These are phyloP conservation scores for Fragariocoptes setiger DNA, from an alignment of 1,140 invertebrate genomes.

Conservation along the genomic window DNA sequence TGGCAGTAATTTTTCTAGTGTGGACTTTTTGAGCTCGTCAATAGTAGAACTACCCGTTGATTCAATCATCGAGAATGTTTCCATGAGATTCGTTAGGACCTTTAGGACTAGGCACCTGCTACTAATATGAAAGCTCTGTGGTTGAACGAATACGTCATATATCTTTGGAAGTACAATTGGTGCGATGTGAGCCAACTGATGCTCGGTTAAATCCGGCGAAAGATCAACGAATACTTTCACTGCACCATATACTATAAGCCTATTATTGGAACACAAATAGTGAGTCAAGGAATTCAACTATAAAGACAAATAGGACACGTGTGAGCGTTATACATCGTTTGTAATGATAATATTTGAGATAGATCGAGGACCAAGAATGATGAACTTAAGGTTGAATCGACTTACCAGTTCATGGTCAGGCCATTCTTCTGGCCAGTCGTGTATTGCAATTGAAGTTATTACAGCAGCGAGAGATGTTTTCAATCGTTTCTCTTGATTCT, in stretches of 20 bases:
- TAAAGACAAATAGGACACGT: too few relatives aligned
- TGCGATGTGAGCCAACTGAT: conserved; percentile 32
- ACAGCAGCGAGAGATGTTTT: conserved; percentile 35
- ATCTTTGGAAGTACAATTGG: conserved; percentile 41
- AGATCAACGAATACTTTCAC: conserved; percentile 41
- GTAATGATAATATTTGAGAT: too few relatives aligned
- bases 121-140: conserved; percentile 25
- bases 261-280: conserved; percentile 20
- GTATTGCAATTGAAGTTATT: conserved; percentile 37
- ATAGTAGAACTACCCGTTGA: conserved; percentile 25
- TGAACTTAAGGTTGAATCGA: too few relatives aligned
- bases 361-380: too few relatives aligned
- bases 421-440: conserved; percentile 48
- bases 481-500: conserved; percentile 16
- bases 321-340: too few relatives aligned
- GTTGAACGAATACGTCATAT: conserved; percentile 32
- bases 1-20: conserved; percentile 25
- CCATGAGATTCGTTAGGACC: conserved; percentile 28
- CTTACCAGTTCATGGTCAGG: too few relatives aligned
- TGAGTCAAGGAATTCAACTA: conserved; percentile 35
- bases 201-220: conserved; percentile 31
- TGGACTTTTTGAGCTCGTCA: conserved; percentile 10
- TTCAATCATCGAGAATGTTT: conserved; percentile 25
- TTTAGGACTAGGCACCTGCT: conserved; percentile 29
- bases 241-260: conserved; percentile 32